A percentile compares a stretch with the other conserved stretches of the same genome.
Evolutionary conservation across 2,113 vertebrate genomes (phyloP).

Genomic region (Clarias magur): DNA sequence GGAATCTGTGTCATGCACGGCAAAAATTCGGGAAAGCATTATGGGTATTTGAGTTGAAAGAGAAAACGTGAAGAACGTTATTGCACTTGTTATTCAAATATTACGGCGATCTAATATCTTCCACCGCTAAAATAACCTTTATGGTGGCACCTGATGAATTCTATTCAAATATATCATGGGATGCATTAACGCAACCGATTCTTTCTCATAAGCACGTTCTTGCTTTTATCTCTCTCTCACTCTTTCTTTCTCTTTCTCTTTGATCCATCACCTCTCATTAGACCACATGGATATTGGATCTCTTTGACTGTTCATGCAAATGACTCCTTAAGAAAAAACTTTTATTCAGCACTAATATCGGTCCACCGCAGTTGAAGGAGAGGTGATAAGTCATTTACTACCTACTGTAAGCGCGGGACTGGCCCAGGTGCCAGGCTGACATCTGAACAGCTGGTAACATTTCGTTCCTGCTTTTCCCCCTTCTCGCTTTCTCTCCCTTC

Average conservation of each 20-base stretch:
- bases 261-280: not conserved
- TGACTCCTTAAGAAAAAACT: not conserved
- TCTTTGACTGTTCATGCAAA: not conserved
- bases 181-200: not conserved
- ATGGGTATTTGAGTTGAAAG: constrained; percentile 3
- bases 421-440: constrained; percentile 20
- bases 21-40: not conserved
- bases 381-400: constrained; percentile 8
- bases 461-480: constrained; percentile 1
- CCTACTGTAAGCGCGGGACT: not conserved
- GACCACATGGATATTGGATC: not conserved
- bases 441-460: constrained; percentile 40
- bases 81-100: not conserved
- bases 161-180: not conserved
- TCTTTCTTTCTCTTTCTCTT: not conserved
- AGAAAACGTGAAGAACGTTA: not conserved
- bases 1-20: constrained; percentile 20
- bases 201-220: not conserved
- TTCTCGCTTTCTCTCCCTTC: not conserved
- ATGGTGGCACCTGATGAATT: constrained; percentile 10
- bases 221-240: not conserved
- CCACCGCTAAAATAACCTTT: not conserved
- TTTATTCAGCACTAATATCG: not conserved
- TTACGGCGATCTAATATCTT: not conserved
- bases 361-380: not conserved